phyloP scores from a whole-genome alignment of 1,140 invertebrate genomes.

The Cotesia chilonis region DNA sequence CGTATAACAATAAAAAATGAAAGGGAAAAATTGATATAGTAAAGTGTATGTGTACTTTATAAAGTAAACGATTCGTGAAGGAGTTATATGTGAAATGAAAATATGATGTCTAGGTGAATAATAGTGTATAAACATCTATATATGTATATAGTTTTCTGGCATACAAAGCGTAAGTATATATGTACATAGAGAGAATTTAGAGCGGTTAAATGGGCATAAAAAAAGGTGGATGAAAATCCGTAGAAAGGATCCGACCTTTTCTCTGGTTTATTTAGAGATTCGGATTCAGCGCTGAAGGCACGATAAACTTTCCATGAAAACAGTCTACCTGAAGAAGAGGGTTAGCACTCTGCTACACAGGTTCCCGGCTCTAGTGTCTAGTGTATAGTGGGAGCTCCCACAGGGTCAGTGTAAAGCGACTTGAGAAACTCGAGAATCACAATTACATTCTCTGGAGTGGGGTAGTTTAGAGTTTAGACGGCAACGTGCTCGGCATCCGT shows the following conservation, averaged over 20 bases:
- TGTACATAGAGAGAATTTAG: neutral
- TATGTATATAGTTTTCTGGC: too few species aligned
- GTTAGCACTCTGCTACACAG: neutral
- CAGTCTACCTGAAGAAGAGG: neutral
- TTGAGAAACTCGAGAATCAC: slow-evolving; percentile 38
- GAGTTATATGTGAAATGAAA: too few species aligned
- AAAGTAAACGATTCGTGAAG: neutral
- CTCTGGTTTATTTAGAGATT: slow-evolving; percentile 30
- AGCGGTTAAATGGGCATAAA: neutral
- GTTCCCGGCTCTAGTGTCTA: neutral
- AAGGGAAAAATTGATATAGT: neutral
- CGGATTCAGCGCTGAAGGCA: slow-evolving; percentile 6
- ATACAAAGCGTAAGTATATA: too few species aligned
- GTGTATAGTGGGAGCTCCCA: neutral
- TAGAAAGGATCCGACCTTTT: slow-evolving; percentile 4
- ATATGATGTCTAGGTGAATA: neutral
- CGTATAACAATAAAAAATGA: slow-evolving; percentile 3
- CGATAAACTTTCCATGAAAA: slow-evolving; percentile 26
- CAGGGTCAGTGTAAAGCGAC: slow-evolving; percentile 36
- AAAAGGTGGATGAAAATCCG: slow-evolving; percentile 27
- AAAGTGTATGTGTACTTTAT: neutral
- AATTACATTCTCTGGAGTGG: slow-evolving; percentile 37
- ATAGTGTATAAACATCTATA: neutral
- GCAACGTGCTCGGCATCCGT: slow-evolving; percentile 38
- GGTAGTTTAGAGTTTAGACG: slow-evolving; percentile 40